Percentiles rank a stretch among this genome's conserved stretches.
These are phyloP conservation scores for Mechanitis mazaeus DNA, from an alignment of 2,888 invertebrate species.

Conservation along the genomic window DNA sequence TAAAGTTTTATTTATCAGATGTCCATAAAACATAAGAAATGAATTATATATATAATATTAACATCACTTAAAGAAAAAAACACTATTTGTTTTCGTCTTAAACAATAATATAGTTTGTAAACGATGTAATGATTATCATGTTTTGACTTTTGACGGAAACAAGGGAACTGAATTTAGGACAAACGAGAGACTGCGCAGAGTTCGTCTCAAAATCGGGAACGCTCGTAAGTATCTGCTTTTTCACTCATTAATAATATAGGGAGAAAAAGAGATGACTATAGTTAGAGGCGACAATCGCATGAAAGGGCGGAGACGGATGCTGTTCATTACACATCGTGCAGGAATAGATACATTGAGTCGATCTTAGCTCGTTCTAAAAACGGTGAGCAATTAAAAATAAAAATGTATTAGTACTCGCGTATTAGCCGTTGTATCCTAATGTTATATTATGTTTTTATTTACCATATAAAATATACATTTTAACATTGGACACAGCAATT, in stretches of 20 bases:
- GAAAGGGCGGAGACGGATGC: conserved; percentile 53
- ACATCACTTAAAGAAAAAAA: background rate
- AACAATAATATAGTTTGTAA: conserved; percentile 39
- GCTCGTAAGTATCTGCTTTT: conserved; percentile 44
- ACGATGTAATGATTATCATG: conserved; percentile 37
- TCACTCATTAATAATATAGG: conserved; percentile 30
- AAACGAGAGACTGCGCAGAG: conserved; percentile 30
- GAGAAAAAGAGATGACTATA: conserved; percentile 44
- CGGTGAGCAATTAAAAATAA: too few species aligned
- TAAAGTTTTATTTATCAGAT: background rate
- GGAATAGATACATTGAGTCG: conserved; percentile 27
- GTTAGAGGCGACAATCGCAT: conserved; percentile 16
- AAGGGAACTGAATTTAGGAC: conserved; percentile 55
- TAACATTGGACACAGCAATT: too few species aligned
- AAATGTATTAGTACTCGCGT: too few species aligned
- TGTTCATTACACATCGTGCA: conserved; percentile 38
- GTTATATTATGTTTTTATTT: too few species aligned
- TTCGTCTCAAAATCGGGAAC: conserved; percentile 50
- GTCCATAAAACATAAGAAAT: conserved; percentile 14
- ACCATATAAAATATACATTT: too few species aligned
- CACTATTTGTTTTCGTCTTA: conserved; percentile 17
- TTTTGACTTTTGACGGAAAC: conserved; percentile 41
- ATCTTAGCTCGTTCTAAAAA: conserved; percentile 10
- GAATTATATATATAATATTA: conserved; percentile 1
- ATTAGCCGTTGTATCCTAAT: too few species aligned